These are phyloP conservation scores for Eupelmus urozonus DNA, from an alignment of 2,888 invertebrate species.

Conservation along the genomic window DNA sequence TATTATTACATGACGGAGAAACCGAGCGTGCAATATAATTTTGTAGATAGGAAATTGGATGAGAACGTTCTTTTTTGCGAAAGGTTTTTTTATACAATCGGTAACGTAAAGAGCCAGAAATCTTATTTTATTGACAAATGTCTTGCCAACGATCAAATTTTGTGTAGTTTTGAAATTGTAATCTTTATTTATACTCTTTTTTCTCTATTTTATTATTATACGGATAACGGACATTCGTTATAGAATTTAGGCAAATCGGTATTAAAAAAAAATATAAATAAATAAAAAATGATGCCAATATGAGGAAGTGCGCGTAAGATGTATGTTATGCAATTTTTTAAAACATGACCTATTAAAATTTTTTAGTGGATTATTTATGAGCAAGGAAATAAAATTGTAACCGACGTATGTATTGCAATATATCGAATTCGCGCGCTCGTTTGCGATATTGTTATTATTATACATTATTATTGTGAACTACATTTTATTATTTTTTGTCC, in stretches of 20 bases:
- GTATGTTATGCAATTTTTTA: slow-evolving; percentile 19
- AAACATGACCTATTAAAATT: slow-evolving; percentile 20
- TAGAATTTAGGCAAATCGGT: neutral
- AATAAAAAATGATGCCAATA: no score
- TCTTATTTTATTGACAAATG: neutral
- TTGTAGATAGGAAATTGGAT: slow-evolving; percentile 55
- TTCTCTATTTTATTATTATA: slow-evolving; percentile 8
- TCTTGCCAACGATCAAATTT: slow-evolving; percentile 14
- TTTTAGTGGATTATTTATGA: slow-evolving; percentile 28
- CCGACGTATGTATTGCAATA: neutral
- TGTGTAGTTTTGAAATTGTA: no score
- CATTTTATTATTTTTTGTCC: slow-evolving; percentile 31
- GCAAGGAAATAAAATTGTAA: slow-evolving; percentile 32
- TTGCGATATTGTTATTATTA: slow-evolving; percentile 44
- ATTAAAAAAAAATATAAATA: neutral
- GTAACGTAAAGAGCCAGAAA: neutral
- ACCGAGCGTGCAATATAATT: slow-evolving; percentile 56
- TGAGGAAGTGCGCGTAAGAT: no score
- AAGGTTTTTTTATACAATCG: neutral
- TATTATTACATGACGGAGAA: slow-evolving; percentile 43
- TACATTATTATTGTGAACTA: slow-evolving; percentile 33
- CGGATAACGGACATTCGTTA: neutral
- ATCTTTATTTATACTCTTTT: neutral
- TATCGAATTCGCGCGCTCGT: slow-evolving; percentile 5
- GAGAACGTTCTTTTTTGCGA: slow-evolving; percentile 26